Base-by-base conservation (phyloP, 30 jellyfish, hydroid and myxozoan species). In the Sanderia malayensis region DNA sequence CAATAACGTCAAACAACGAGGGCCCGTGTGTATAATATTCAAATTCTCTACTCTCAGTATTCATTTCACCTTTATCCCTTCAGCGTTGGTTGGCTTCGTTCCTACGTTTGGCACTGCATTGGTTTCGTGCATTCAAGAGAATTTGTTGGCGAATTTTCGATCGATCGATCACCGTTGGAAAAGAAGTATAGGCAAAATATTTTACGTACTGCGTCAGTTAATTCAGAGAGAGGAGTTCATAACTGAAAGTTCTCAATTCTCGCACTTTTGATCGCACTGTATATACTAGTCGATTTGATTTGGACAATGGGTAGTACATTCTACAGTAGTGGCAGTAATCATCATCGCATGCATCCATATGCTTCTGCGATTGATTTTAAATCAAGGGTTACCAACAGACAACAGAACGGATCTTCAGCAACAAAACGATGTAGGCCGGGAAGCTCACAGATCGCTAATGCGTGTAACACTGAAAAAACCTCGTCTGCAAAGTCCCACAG, bases 261-360 rank as follows among this genome's bases (percentile, higher is more conserved):
- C n/a, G n/a, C n/a, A n/a, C n/a, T n/a, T n/a, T n/a, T n/a, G n/a
- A n/a, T n/a, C n/a, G n/a, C n/a, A n/a, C n/a, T n/a, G n/a, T n/a
- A n/a, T n/a, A n/a, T n/a, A n/a, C n/a, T n/a, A n/a, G n/a, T n/a
- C n/a, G n/a, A n/a, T n/a, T n/a, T n/a, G n/a, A n/a, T n/a, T n/a
- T n/a, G n/a, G 34, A 62, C 24, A 3, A 76, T 76, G 88, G 88
- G 80, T 21, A 76, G 88, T 46, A 76, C 88, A 37, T 76, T 76
- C 33, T 76, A 76, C 58, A 44, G 82, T 75, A 81, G 29, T 61
- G 44, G 63, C 68, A n/a, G n/a, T n/a, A n/a, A n/a, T n/a, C n/a
- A n/a, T n/a, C n/a, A n/a, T n/a, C 95, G 95, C 19, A 65, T 28
- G 33, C 95, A 84, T 84, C 95, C 95, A 22, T 84, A 84, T 45